Evolutionary conservation across 2,888 invertebrate genomes (phyloP).

Genomic region (Tetropium fuscum): DNA sequence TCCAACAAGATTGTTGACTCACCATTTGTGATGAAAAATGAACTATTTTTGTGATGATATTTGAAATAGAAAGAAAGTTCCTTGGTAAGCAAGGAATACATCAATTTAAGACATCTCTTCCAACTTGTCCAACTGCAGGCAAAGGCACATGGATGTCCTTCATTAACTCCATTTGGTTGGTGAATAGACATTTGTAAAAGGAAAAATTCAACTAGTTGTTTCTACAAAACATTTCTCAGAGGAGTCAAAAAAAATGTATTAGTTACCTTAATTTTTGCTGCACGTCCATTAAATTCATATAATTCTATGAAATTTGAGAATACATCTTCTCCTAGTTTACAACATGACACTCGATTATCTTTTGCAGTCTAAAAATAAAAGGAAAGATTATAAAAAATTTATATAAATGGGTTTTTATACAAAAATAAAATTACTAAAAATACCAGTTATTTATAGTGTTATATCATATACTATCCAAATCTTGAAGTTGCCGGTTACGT

Average conservation of each 20-base stretch:
- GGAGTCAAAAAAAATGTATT: background rate
- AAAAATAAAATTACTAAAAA: too few species aligned
- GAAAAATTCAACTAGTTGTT: slow-evolving; percentile 66
- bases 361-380: slow-evolving; percentile 59
- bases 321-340: slow-evolving; percentile 62
- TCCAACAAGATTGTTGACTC: slow-evolving; percentile 43
- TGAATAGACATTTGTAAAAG: slow-evolving; percentile 68
- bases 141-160: slow-evolving; percentile 58
- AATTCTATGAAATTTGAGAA: slow-evolving; percentile 49
- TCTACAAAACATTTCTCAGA: slow-evolving; percentile 48
- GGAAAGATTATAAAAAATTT: too few species aligned
- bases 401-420: too few species aligned
- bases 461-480: too few species aligned
- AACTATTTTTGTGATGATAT: slow-evolving; percentile 42
- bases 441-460: too few species aligned
- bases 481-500: too few species aligned
- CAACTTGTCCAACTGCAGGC: slow-evolving; percentile 65
- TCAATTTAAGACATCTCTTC: slow-evolving; percentile 61
- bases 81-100: slow-evolving; percentile 61
- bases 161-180: slow-evolving; percentile 66
- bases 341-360: slow-evolving; percentile 59
- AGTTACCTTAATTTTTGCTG: slow-evolving; percentile 51
- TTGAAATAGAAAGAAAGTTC: slow-evolving; percentile 45
- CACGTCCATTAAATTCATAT: slow-evolving; percentile 51
- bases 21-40: slow-evolving; percentile 44